Evolutionary conservation across 2,888 invertebrate species (phyloP), one percentile per base, ranked within the genome.

Genomic region (Folsomia manolachei): DNA sequence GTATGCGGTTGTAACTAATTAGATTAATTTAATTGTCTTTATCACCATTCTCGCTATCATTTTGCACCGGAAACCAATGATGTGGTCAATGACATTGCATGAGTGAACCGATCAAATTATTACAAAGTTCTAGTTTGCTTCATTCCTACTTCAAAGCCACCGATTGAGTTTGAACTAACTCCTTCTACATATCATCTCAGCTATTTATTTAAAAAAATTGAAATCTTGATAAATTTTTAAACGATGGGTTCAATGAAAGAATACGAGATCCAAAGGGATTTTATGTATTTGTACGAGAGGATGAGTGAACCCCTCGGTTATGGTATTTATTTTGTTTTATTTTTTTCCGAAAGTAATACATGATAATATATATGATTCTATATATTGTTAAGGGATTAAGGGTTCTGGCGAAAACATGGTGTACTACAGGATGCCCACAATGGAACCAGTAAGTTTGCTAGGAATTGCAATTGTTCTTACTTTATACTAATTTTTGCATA

Each of bases 271-370:
- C 67, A 67, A 60, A 1, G 56, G 56, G 27, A 75, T 26, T 75
- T 75, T 51, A n/a, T 75, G 19, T 70, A 75, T 53, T 56, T 75
- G 21, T 65, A 73, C 18, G 75, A 75, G 51, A n/a, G 71, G 27
- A 71, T 75, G 63, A 66, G 70, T 18, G 75, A 75, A 27, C 75
- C 75, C 9, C 27, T 75, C 9, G 75, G 73, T 21, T 64, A 60
- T 9, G 75, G 75, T 26, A n/a, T n/a, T n/a, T n/a, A n/a, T n/a
- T n/a, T n/a, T n/a, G n/a, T n/a, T n/a, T n/a, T n/a, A n/a, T n/a
- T n/a, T n/a, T n/a, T n/a, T n/a, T n/a, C n/a, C n/a, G n/a, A n/a
- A n/a, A n/a, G n/a, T n/a, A n/a, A n/a, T n/a, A n/a, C n/a, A n/a
- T n/a, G n/a, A n/a, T n/a, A n/a, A n/a, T n/a, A n/a, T n/a, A n/a